Evolutionary conservation across 2,888 invertebrate species (phyloP), one percentile per base, ranked within the genome.

Genomic region (Drosophila niveifrons): DNA sequence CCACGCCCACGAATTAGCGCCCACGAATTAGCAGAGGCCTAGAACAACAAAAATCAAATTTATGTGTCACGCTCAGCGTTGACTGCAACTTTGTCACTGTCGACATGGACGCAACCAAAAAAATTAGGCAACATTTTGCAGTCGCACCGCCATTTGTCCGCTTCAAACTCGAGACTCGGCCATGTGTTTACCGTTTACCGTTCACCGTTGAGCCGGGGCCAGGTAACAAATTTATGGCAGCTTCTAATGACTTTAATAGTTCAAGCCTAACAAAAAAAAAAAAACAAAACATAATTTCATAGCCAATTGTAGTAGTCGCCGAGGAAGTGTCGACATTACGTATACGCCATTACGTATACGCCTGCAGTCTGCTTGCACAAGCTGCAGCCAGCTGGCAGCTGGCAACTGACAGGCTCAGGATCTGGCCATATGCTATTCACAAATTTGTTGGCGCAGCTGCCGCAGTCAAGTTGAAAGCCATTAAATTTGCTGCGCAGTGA

Each of bases 51-150:
- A 17, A 50, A 41, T 28, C 13, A 36, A 72, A 75, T 77, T 76
- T 76, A 75, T 76, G 77, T 58, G 48, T 28, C 31, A 41, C 65
- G 57, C 72, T 72, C 66, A 59, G 65, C 59, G 77, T 50, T 66
- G 73, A 73, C 62, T 76, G 76, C 63, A 81, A 81, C 70, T 81
- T 84, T 81, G 82, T 81, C 80, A 81, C 73, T 62, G 82, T 81
- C 82, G n/a, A 73, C 41, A 13, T 7, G 15, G 41, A 2, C 13
- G 7, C 9, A 51, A 13, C 11, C 57, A 8, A 65, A 78, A 80
- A 80, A 78, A 85, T 78, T 81, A 67, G 84, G 74, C 84, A 83
- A 77, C 87, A 83, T 75, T 82, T 87, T 71, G 78, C 53, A 73
- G 79, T 75, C 52, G 69, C 43, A 39, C 44, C 66, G 66, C 68